A percentile compares a stretch with the other conserved stretches of the same genome.
phyloP scores from a whole-genome alignment of 2,888 invertebrate species.

The Apocheima hispidaria region DNA sequence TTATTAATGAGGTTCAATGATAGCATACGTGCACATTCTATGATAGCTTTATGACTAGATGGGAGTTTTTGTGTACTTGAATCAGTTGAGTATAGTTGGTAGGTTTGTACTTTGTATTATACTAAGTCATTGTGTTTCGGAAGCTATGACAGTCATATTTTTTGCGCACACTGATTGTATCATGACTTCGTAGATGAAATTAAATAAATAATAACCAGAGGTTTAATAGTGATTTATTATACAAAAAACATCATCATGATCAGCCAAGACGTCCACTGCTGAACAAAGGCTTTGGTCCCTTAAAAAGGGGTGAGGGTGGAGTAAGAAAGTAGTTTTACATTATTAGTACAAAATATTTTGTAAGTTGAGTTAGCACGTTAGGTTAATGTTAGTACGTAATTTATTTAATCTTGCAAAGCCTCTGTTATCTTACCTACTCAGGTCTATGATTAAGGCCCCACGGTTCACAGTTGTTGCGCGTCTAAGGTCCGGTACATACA shows the following conservation, averaged over 20 bases:
- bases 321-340: not conserved
- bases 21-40: not conserved
- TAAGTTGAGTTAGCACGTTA: slow-evolving; percentile 22
- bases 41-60: slow-evolving; percentile 1
- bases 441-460: not conserved
- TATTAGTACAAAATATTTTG: not conserved
- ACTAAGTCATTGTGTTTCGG: not conserved
- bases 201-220: too few species aligned
- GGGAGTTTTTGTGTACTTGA: not conserved
- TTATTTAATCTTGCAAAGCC: not conserved
- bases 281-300: too few species aligned
- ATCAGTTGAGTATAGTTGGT: not conserved
- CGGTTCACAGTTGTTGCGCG: too few species aligned
- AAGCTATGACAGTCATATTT: not conserved
- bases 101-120: not conserved
- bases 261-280: too few species aligned
- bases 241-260: too few species aligned
- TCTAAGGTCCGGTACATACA: too few species aligned
- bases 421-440: not conserved
- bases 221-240: too few species aligned
- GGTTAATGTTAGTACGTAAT: slow-evolving; percentile 5
- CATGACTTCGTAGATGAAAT: too few species aligned
- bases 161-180: too few species aligned
- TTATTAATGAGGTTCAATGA: not conserved
- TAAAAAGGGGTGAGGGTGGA: too few species aligned